Evolutionary conservation across 2,888 invertebrate genomes (phyloP).

Genomic region (Bombylius major): DNA sequence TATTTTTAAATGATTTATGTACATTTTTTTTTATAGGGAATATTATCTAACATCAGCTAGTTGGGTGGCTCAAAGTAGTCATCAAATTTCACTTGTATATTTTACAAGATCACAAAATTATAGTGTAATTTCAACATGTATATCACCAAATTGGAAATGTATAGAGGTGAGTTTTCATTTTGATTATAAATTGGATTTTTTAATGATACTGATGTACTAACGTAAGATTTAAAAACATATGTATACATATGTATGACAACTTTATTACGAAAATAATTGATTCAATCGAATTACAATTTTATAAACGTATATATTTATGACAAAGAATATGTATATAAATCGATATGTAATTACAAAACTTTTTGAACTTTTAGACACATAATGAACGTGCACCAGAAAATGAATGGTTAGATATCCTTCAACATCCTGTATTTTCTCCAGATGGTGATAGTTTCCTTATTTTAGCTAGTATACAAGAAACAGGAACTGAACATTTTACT

Average conservation of each 20-base stretch:
- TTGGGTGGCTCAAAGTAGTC: slow-evolving; percentile 69
- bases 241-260: no score
- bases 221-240: no score
- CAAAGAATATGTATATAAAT: no score
- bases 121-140: slow-evolving; percentile 76
- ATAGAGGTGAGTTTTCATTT: slow-evolving; percentile 49
- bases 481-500: slow-evolving; percentile 70
- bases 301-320: not conserved
- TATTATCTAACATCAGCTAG: slow-evolving; percentile 84
- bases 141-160: slow-evolving; percentile 72
- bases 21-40: slow-evolving; percentile 46
- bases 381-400: slow-evolving; percentile 72
- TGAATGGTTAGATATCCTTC: slow-evolving; percentile 76
- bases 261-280: no score
- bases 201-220: not conserved
- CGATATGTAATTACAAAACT: not conserved
- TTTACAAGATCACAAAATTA: slow-evolving; percentile 89
- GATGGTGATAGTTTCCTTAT: slow-evolving; percentile 76
- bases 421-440: slow-evolving; percentile 69
- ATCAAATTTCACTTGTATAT: slow-evolving; percentile 77
- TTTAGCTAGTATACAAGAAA: slow-evolving; percentile 71
- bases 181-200: slow-evolving; percentile 1
- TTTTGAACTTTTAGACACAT: slow-evolving; percentile 44
- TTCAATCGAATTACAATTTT: no score
- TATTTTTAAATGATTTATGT: not conserved